Conservation (phyloP, 1,140 invertebrate genomes). For the Leptopilina boulardi region DNA sequence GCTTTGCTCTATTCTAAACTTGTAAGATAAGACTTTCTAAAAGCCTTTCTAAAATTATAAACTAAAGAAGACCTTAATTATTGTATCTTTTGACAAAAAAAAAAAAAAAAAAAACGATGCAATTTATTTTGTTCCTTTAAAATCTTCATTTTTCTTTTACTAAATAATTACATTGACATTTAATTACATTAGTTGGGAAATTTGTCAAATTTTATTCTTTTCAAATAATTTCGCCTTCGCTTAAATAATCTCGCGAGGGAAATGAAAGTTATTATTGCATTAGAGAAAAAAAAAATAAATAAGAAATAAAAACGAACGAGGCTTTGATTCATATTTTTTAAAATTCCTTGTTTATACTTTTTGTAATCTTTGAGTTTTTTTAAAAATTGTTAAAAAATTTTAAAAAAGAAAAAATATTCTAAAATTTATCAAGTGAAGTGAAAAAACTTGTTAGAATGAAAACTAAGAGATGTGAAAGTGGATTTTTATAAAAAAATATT, state of each 20-base stretch:
- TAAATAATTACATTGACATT: neutral
- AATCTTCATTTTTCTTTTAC: neutral
- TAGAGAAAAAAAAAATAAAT: slow-evolving; percentile 54
- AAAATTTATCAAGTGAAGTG: too few relatives aligned
- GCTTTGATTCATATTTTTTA: slow-evolving; percentile 14
- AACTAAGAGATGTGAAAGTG: too few relatives aligned
- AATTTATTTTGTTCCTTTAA: too few relatives aligned
- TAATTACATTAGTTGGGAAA: neutral
- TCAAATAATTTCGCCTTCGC: slow-evolving; percentile 38
- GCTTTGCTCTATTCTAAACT: slow-evolving; percentile 44
- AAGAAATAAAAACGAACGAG: slow-evolving; percentile 49
- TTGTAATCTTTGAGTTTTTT: too few relatives aligned
- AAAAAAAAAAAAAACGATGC: too few relatives aligned
- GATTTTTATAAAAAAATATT: too few relatives aligned
- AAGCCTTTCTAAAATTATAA: slow-evolving; percentile 54
- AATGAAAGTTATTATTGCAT: slow-evolving; percentile 67
- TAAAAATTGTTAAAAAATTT: too few relatives aligned
- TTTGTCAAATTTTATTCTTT: slow-evolving; percentile 1
- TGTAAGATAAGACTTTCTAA: slow-evolving; percentile 60
- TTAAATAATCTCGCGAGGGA: slow-evolving; percentile 61
- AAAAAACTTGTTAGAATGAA: too few relatives aligned
- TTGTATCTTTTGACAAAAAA: neutral
- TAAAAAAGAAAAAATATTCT: too few relatives aligned
- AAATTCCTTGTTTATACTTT: too few relatives aligned
- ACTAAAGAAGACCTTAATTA: slow-evolving; percentile 36